A percentile compares a stretch with the other conserved stretches of the same genome.
These are phyloP conservation scores for Omphaloscelis lunosa DNA, from an alignment of 2,888 invertebrate species.

Conservation along the genomic window DNA sequence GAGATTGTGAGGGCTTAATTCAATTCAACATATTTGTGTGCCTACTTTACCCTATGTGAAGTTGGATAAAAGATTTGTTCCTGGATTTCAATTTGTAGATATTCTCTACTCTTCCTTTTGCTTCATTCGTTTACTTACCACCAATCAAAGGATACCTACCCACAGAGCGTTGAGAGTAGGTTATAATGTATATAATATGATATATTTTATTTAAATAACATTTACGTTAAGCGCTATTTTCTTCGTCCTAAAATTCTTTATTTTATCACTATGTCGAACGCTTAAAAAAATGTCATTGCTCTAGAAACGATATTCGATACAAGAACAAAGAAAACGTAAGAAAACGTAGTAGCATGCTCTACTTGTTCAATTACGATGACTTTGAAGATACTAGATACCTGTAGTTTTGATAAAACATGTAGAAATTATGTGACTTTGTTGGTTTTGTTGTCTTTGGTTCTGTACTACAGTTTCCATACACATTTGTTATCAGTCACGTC, in stretches of 20 bases:
- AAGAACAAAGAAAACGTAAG: conserved; percentile 7
- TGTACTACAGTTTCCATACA: conserved; percentile 4
- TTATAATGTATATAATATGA: background rate
- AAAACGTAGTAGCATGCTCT: conserved; percentile 9
- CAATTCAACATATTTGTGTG: background rate
- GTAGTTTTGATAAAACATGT: conserved; percentile 16
- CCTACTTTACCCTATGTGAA: background rate
- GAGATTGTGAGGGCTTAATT: background rate
- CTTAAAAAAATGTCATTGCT: conserved; percentile 9
- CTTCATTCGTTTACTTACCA: background rate
- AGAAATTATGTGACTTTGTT: conserved; percentile 21
- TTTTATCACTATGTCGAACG: background rate
- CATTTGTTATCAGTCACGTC: conserved; percentile 6
- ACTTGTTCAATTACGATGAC: conserved; percentile 30
- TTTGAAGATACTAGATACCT: conserved; percentile 18
- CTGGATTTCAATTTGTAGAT: conserved; percentile 24
- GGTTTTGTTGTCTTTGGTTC: conserved; percentile 9
- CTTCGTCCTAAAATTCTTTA: background rate
- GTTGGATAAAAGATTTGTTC: background rate
- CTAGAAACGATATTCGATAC: conserved; percentile 9
- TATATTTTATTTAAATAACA: background rate
- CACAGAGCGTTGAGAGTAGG: background rate
- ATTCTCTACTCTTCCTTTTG: background rate
- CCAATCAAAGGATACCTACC: conserved; percentile 28
- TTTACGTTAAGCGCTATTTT: background rate